phyloP scores from a whole-genome alignment of 2,888 invertebrate genomes.

The Lycocerus yunnanus region DNA sequence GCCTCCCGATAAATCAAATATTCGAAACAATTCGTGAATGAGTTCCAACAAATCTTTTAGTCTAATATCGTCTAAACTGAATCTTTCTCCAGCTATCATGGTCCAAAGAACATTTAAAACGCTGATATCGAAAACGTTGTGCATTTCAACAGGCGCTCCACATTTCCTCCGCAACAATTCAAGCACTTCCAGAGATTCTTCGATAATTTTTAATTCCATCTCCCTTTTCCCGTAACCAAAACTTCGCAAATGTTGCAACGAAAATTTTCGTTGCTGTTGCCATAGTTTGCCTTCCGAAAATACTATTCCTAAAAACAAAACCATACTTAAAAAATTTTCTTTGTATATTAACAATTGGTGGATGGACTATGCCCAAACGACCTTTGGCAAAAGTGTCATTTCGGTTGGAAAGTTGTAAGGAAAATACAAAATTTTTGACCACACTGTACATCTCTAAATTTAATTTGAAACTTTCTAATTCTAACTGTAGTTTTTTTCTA shows the following conservation, averaged over 20 bases:
- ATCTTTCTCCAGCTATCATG: constrained; percentile 70
- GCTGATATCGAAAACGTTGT: constrained; percentile 62
- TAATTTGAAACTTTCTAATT: not conserved
- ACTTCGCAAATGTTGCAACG: constrained; percentile 65
- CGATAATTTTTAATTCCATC: constrained; percentile 65
- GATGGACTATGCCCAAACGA: too few relatives aligned
- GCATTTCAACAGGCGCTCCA: constrained; percentile 57
- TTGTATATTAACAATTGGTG: too few relatives aligned
- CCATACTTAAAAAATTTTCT: too few relatives aligned
- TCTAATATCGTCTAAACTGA: constrained; percentile 63
- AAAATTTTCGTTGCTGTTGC: constrained; percentile 69
- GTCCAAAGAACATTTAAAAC: constrained; percentile 73
- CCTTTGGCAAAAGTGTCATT: too few relatives aligned
- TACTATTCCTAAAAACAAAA: constrained; percentile 62
- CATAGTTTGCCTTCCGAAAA: constrained; percentile 71
- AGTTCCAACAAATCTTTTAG: constrained; percentile 61
- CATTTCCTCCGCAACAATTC: constrained; percentile 51
- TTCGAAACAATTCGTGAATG: constrained; percentile 66
- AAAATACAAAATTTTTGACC: too few relatives aligned
- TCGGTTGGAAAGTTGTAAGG: too few relatives aligned
- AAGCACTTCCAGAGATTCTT: constrained; percentile 62
- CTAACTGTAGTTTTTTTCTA: not conserved
- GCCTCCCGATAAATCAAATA: constrained; percentile 70
- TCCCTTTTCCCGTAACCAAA: constrained; percentile 66
- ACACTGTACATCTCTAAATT: not conserved